Base-by-base conservation (phyloP, 92 coral and sea anemone genomes). In the Pocillopora grandis region DNA sequence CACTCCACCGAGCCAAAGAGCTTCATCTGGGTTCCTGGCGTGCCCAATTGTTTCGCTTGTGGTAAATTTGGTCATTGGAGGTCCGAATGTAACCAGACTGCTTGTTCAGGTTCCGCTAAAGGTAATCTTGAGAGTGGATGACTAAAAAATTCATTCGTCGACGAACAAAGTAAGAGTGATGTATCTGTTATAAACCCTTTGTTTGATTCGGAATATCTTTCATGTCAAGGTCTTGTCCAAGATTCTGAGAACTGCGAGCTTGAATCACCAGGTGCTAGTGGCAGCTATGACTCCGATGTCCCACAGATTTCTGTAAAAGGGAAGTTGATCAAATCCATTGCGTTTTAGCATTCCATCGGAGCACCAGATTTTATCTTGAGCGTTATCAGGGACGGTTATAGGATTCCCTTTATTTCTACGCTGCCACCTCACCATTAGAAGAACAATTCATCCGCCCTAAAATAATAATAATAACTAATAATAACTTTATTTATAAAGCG, bases 311-410 rank as follows among this genome's bases (percentile, higher is more conserved):
- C 90, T 1, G 88, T 88, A 14, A 76, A 75, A 63, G 85, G 88
- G 15, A 84, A 80, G 72, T 70, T 88, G 66, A 20, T 13, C 15
- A 83, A 83, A 52, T 60, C 79, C 62, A 19, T 88, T 23, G 27
- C 55, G 9, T n/a, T 14, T 12, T 88, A 87, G 88, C 31, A 21
- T 62, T 81, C 57, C 27, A 64, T 83, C 20, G 23, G 78, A 4
- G 77, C 90, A 9, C 83, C 92, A 16, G 59, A 89, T 17, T 80
- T 85, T 73, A 89, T 89, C 57, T n/a, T 88, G 23, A 73, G 71
- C 37, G 14, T 74, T 27, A 23, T 23, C 23, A 23, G 23, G 23
- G 23, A 23, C 23, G 23, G 23, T 23, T 23, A 23, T 23, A 88
- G 71, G 58, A 71, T 88, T 17, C 88, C 81, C 13, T 79, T 87